Evolutionary conservation across 2,888 invertebrate species (phyloP), one percentile per base, ranked within the genome.

Genomic region (Gastracanthus pulcherrimus): DNA sequence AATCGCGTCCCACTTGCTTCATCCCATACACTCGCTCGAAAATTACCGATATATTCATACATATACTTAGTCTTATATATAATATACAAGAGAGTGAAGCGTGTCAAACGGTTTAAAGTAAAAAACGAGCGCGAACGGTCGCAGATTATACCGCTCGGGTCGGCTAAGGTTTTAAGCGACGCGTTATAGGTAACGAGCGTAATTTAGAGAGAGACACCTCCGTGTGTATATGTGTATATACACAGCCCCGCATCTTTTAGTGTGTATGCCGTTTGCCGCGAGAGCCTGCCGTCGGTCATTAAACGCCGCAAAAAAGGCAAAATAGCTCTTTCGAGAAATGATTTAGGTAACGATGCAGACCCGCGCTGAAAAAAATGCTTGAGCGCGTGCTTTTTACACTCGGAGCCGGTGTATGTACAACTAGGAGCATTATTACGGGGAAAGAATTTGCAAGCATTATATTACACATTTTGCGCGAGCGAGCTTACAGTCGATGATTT

Each of bases 271-370:
- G 9, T 16, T 19, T 7, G 2, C 2, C 9, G 9, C 6, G 19
- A 19, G 23, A 7, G 19, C 9, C 9, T 0, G 11, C 16, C 48
- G 19, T 6, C 48, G 48, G 55, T 6, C 26, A n/a, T 55, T 55
- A 55, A 55, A 55, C 26, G 13, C 55, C 9, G 55, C 13, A 23
- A 55, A 55, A 55, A 55, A 11, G 41, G 23, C 55, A 23, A 26
- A 55, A 55, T 55, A 55, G 55, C 55, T 55, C 55, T 55, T 55
- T 55, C 55, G 55, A 55, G 55, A 55, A 55, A 23, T 55, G 55
- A 55, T 55, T 55, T 26, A 55, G 55, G 55, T 23, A 55, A 55
- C 4, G 11, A 26, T 4, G 55, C 23, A n/a, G 26, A n/a, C n/a
- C n/a, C n/a, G n/a, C n/a, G n/a, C n/a, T n/a, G n/a, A n/a, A n/a